Percentiles rank a stretch among this genome's conserved stretches.
phyloP scores from a whole-genome alignment of 2,113 vertebrate genomes.

The Micronisus gabar region DNA sequence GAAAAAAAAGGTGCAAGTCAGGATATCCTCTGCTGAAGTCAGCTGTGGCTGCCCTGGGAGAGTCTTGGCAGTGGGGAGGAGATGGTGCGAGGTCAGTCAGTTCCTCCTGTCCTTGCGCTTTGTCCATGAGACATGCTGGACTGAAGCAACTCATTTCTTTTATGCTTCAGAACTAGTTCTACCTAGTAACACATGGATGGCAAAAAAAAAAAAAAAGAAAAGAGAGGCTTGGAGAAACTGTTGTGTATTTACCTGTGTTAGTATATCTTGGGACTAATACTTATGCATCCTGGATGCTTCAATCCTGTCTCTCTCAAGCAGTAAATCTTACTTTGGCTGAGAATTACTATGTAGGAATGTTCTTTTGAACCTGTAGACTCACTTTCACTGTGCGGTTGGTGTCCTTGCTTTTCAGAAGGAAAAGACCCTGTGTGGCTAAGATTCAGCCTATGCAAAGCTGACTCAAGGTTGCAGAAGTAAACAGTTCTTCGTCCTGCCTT shows the following conservation, averaged over 20 bases:
- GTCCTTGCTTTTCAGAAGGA: neutral
- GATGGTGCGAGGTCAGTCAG: neutral
- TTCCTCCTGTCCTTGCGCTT: neutral
- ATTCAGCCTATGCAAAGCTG: neutral
- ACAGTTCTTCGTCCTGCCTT: neutral
- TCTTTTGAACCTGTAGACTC: neutral
- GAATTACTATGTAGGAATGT: neutral
- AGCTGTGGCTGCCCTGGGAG: neutral
- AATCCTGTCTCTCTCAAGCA: neutral
- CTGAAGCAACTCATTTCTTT: neutral
- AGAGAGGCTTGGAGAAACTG: neutral
- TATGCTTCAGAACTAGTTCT: neutral
- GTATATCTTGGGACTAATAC: neutral
- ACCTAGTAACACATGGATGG: neutral
- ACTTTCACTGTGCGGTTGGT: neutral
- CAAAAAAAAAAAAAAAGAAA: neutral
- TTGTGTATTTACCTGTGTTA: neutral
- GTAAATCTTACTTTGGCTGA: neutral
- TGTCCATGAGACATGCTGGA: neutral
- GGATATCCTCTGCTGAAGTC: neutral
- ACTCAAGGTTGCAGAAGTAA: neutral
- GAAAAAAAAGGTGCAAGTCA: neutral
- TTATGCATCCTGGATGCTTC: neutral
- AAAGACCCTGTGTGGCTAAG: neutral
- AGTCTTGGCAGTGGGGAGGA: neutral